phyloP scores from a whole-genome alignment of 2,888 invertebrate genomes.

The Incurvaria masculella region DNA sequence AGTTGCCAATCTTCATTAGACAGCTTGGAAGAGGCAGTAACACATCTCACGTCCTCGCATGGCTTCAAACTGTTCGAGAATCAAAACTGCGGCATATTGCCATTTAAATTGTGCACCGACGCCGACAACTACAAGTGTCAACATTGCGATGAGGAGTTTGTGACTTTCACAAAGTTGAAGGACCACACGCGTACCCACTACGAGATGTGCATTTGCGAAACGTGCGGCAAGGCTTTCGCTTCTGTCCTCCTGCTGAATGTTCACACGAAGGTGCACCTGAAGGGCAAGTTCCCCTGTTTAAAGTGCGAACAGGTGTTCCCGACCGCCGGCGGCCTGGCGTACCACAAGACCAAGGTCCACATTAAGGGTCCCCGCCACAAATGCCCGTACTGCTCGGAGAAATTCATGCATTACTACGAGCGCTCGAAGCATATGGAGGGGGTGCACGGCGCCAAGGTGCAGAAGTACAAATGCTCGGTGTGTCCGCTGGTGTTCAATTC shows the following conservation, averaged over 20 bases:
- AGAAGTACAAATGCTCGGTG: slow-evolving; percentile 33
- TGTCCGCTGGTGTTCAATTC: slow-evolving; percentile 19
- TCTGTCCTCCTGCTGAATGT: slow-evolving; percentile 38
- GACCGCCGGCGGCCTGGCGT: slow-evolving; percentile 21
- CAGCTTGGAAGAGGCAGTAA: slow-evolving; percentile 28
- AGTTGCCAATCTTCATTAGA: slow-evolving; percentile 27
- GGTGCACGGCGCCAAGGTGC: slow-evolving; percentile 26
- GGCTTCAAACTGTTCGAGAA: slow-evolving; percentile 29
- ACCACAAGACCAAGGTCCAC: slow-evolving; percentile 24
- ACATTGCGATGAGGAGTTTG: slow-evolving; percentile 35
- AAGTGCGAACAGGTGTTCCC: slow-evolving; percentile 37
- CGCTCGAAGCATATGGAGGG: slow-evolving; percentile 41
- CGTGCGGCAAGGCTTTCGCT: slow-evolving; percentile 46
- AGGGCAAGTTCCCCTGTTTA: slow-evolving; percentile 36
- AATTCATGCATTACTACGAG: slow-evolving; percentile 39
- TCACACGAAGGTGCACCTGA: slow-evolving; percentile 40
- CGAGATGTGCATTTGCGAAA: slow-evolving; percentile 43
- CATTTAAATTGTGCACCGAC: slow-evolving; percentile 28
- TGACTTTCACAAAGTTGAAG: slow-evolving; percentile 42
- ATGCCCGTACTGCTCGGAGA: slow-evolving; percentile 39
- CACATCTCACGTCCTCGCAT: slow-evolving; percentile 29
- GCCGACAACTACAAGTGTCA: slow-evolving; percentile 41
- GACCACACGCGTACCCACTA: slow-evolving; percentile 48
- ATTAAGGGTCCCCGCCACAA: slow-evolving; percentile 36
- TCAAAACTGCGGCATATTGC: slow-evolving; percentile 35